Evolutionary conservation across 2,888 invertebrate genomes (phyloP).

Genomic region (Tetranychus piercei): DNA sequence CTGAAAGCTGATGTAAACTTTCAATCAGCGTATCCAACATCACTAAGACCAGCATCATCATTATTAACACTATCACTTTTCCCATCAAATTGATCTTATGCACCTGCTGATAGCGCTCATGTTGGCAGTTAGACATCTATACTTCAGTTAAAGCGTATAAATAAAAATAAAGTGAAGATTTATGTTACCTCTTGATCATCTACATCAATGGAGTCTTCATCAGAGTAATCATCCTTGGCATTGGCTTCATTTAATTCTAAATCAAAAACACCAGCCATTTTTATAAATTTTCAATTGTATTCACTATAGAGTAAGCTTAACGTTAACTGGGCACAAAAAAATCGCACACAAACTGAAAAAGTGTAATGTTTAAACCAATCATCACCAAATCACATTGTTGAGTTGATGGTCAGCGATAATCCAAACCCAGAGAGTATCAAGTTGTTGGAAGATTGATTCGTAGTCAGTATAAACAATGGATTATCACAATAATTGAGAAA

Average conservation of each 20-base stretch:
- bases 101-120: too few species aligned
- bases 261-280: slow-evolving; percentile 57
- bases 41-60: too few species aligned
- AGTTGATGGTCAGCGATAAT: too few species aligned
- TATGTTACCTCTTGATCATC: slow-evolving; percentile 29
- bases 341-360: not conserved
- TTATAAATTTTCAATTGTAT: not conserved
- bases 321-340: not conserved
- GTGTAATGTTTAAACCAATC: not conserved
- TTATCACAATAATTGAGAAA: too few species aligned
- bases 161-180: slow-evolving; percentile 34
- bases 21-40: too few species aligned
- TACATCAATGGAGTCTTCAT: slow-evolving; percentile 32
- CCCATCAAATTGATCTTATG: too few species aligned
- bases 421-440: too few species aligned
- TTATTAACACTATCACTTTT: too few species aligned
- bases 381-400: not conserved
- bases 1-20: too few species aligned
- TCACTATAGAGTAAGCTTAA: not conserved
- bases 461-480: too few species aligned
- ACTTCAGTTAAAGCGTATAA: slow-evolving; percentile 43
- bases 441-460: too few species aligned
- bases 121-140: too few species aligned
- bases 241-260: slow-evolving; percentile 52
- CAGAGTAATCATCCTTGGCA: slow-evolving; percentile 30